Conservation (phyloP, 2,888 invertebrate species). For the Scaptodrosophila latifasciaeformis region DNA sequence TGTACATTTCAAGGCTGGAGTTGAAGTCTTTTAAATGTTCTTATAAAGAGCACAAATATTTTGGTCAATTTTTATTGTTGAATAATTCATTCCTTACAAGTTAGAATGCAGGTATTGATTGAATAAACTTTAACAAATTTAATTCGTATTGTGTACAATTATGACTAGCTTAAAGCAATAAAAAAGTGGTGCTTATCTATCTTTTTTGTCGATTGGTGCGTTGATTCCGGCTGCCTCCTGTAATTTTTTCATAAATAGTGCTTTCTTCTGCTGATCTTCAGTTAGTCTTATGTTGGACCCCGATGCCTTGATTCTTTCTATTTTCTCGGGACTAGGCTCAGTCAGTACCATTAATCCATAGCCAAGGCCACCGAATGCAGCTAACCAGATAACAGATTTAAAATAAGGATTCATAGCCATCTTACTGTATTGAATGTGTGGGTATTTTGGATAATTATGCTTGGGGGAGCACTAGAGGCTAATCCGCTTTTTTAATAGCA, state of each 20-base stretch:
- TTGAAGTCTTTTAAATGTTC: too few species aligned
- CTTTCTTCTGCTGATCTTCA: constrained; percentile 64
- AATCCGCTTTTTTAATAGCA: constrained; percentile 51
- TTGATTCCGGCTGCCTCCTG: constrained; percentile 55
- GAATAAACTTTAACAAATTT: too few species aligned
- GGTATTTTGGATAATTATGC: background rate
- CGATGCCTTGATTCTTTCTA: constrained; percentile 61
- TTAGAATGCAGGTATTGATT: too few species aligned
- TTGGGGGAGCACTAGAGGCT: constrained; percentile 18
- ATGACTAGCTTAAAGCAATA: background rate
- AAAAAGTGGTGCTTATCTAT: constrained; percentile 27
- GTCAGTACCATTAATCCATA: constrained; percentile 79
- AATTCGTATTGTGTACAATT: too few species aligned
- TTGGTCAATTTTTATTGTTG: too few species aligned
- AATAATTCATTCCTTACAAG: too few species aligned
- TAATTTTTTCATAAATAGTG: constrained; percentile 65
- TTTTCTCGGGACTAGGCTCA: constrained; percentile 76
- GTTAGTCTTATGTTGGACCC: constrained; percentile 28
- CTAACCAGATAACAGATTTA: constrained; percentile 78
- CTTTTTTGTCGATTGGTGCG: constrained; percentile 50
- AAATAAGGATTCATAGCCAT: constrained; percentile 72
- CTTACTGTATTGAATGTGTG: constrained; percentile 16
- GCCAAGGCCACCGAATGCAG: constrained; percentile 79
- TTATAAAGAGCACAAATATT: too few species aligned
- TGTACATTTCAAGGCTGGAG: too few species aligned